These are phyloP conservation scores for Columba janthina DNA, from an alignment of 2,113 vertebrate species.

Conservation along the genomic window DNA sequence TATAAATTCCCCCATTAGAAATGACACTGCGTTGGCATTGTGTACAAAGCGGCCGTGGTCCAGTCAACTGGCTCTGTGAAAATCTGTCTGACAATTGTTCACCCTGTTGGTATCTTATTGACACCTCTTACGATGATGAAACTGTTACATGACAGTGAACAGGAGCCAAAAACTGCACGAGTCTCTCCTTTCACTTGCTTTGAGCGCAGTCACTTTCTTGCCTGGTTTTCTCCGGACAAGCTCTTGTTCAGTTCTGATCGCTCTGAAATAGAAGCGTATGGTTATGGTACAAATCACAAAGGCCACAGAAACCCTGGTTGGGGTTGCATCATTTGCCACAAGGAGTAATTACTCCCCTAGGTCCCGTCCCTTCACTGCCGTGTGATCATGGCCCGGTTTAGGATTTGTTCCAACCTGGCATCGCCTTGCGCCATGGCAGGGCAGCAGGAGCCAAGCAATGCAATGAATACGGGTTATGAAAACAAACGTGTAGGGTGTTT, in stretches of 20 bases:
- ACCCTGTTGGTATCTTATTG: slow-evolving; percentile 60
- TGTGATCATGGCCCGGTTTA: not conserved
- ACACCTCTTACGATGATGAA: slow-evolving; percentile 49
- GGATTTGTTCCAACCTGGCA: not conserved
- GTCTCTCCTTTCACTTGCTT: not conserved
- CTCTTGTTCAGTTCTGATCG: not conserved
- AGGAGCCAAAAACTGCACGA: not conserved
- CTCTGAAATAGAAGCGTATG: not conserved
- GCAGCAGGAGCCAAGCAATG: not conserved
- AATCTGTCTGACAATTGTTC: slow-evolving; percentile 71
- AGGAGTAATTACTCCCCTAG: not conserved
- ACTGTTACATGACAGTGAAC: slow-evolving; percentile 21
- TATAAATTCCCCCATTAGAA: slow-evolving; percentile 70
- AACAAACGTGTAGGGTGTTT: not conserved
- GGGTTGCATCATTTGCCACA: not conserved
- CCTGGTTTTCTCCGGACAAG: not conserved
- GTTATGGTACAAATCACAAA: not conserved
- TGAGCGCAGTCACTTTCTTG: not conserved
- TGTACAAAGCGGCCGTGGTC: slow-evolving; percentile 62
- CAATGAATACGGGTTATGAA: not conserved
- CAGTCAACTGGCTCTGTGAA: slow-evolving; percentile 66
- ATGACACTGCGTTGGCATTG: slow-evolving; percentile 60
- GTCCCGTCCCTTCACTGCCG: not conserved
- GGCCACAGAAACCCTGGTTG: not conserved
- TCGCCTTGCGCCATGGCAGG: not conserved